phyloP scores from a whole-genome alignment of 2,888 invertebrate genomes.

The Idaea biselata region DNA sequence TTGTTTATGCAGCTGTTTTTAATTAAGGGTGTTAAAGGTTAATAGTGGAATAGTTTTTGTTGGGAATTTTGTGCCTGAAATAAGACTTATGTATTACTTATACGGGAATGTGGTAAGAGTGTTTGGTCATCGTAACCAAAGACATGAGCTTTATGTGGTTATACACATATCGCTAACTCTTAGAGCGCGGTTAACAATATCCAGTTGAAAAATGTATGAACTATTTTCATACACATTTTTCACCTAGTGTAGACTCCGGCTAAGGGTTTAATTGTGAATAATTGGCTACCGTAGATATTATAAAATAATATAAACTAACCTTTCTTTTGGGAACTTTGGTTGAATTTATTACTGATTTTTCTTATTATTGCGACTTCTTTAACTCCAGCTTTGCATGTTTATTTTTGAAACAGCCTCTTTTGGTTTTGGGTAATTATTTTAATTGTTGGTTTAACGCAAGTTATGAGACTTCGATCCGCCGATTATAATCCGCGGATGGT shows the following conservation, averaged over 20 bases:
- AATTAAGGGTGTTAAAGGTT: too few relatives aligned
- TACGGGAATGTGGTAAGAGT: not conserved
- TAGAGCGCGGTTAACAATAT: too few relatives aligned
- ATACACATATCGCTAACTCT: too few relatives aligned
- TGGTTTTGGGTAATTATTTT: constrained; percentile 54
- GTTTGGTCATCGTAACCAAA: too few relatives aligned
- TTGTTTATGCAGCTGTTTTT: too few relatives aligned
- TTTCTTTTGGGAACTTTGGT: not conserved
- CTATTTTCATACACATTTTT: too few relatives aligned
- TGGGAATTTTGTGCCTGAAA: not conserved
- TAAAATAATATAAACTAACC: not conserved
- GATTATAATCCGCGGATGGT: too few relatives aligned
- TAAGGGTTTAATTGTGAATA: not conserved
- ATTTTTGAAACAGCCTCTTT: constrained; percentile 79
- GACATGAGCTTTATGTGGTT: too few relatives aligned
- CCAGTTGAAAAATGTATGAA: too few relatives aligned
- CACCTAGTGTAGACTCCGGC: too few relatives aligned
- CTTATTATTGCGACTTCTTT: constrained; percentile 17
- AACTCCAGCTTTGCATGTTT: constrained; percentile 64
- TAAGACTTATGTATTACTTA: not conserved
- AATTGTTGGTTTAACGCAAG: constrained; percentile 24
- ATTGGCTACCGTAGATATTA: not conserved
- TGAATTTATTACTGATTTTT: not conserved
- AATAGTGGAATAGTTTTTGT: not conserved
- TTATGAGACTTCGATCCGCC: not conserved